Evolutionary conservation across 2,888 invertebrate species (phyloP), one percentile per base, ranked within the genome.

Genomic region (Thymelicus acteon): DNA sequence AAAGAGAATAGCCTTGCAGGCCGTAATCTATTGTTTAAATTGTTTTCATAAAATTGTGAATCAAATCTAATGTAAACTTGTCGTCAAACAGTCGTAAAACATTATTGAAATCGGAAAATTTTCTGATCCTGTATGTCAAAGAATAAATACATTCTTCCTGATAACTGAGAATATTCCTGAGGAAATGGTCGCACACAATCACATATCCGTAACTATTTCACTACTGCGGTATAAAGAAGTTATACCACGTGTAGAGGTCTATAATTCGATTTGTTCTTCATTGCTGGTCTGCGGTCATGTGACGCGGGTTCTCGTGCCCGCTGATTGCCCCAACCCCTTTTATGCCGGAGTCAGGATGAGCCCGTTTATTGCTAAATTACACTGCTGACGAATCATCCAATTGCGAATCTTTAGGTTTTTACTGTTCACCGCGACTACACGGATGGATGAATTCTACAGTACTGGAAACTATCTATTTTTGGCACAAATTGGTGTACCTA

Each of bases 331-430:
- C 70, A 64, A 70, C 70, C 70, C 70, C 69, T 58, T 69, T 69
- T 69, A 57, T 69, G 40, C n/a, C 57, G 65, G 65, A 58, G 63
- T 69, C 63, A 64, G 63, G 69, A 69, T 69, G 69, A 63, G 24
- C 61, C 24, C 66, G 69, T 47, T 69, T 69, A 69, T 69, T 69
- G 69, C 63, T 69, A 70, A 70, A 70, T 70, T 70, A 31, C 64
- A 12, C 64, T 40, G 70, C 52, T 70, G 31, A 64, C 64, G 48
- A 64, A 64, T 64, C 70, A 70, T 70, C 49, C 70, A 70, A 70
- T 70, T 70, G 70, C 64, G 64, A 60, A 60, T 70, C 63, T 70
- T 70, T 24, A 49, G 31, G 48, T 69, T 70, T 63, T 64, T 58
- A 58, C 60, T 62, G 48, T 19, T 44, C 19, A 10, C 40, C 39